Evolutionary conservation across 2,797 vertebrate genomes (phyloP), one percentile per base, ranked within the genome.

Genomic region (Gallinago nigripennis): DNA sequence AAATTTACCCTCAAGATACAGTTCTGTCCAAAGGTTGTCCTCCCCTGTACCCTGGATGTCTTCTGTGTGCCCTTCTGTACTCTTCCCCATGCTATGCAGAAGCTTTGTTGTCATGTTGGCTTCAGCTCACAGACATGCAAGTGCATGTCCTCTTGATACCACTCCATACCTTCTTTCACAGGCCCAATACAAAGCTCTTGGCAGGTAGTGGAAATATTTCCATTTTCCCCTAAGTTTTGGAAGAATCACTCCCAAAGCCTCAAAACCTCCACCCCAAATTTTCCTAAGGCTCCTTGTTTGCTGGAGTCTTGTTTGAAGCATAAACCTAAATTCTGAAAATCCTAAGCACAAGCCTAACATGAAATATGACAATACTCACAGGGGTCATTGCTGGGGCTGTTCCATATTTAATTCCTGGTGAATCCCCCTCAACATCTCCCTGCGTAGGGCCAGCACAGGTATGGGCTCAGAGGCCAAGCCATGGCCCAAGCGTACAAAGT

Each of bases 401-500:
- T 96, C 39, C 27, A 0, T 41, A 43, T 51, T 78, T 53, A 77
- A 18, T 7, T 68, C 41, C 41, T 1, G 3, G 58, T 21, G 30
- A 84, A 88, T 51, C 6, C 43, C 19, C 4, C 53, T 57, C 4
- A 5, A 27, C 6, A 6, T 39, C 12, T 81, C 53, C 71, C 51
- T 30, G 37, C 37, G 11, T 0, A 12, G 8, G 39, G 48, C 23
- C 66, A 70, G 51, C 46, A 58, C 0, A 6, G 33, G 24, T 28
- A 39, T 2, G 7, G 75, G 31, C 28, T 54, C 63, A 33, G 61
- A 31, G 53, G 16, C 6, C 11, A 20, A 28, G 41, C 24, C 27
- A 5, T 12, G 11, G n/a, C 27, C 27, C 43, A 68, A 60, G 24
- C 0, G 1, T n/a, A 37, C 1, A 4, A 89, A 33, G 15, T 71